phyloP scores from a whole-genome alignment of 2,888 invertebrate genomes.

The Abrostola tripartita region DNA sequence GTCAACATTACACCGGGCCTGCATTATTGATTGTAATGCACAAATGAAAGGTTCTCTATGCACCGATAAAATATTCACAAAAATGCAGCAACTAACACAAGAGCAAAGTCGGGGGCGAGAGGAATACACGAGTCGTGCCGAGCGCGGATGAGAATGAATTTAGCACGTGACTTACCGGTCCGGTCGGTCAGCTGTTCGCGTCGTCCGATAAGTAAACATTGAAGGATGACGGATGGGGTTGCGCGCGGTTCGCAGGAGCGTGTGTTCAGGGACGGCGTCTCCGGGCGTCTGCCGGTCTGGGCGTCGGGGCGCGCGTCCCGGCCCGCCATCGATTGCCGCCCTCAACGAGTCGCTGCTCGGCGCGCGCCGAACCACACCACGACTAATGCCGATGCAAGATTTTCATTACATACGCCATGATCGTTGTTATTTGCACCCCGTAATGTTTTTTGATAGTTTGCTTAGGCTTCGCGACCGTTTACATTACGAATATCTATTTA shows the following conservation, averaged over 20 bases:
- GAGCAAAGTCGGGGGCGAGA: slow-evolving; percentile 38
- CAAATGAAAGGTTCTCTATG: slow-evolving; percentile 69
- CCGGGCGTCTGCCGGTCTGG: slow-evolving; percentile 89
- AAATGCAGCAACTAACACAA: slow-evolving; percentile 54
- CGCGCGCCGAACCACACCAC: slow-evolving; percentile 82
- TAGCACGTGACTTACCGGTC: slow-evolving; percentile 87
- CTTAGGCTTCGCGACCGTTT: slow-evolving; percentile 72
- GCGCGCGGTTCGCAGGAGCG: slow-evolving; percentile 76
- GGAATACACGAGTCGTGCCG: slow-evolving; percentile 49
- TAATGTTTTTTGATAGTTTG: slow-evolving; percentile 87
- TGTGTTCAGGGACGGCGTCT: slow-evolving; percentile 83
- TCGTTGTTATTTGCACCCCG: slow-evolving; percentile 88
- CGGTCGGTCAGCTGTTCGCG: slow-evolving; percentile 87
- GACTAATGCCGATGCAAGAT: slow-evolving; percentile 85
- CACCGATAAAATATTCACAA: slow-evolving; percentile 69
- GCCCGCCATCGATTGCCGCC: slow-evolving; percentile 87
- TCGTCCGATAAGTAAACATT: slow-evolving; percentile 86
- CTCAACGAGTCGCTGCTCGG: slow-evolving; percentile 84
- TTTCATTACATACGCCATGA: slow-evolving; percentile 87
- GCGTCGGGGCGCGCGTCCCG: slow-evolving; percentile 88
- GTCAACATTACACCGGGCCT: slow-evolving; percentile 73
- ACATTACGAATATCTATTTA: slow-evolving; percentile 64
- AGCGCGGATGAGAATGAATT: slow-evolving; percentile 62
- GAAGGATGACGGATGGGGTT: slow-evolving; percentile 79
- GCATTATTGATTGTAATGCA: slow-evolving; percentile 78